Evolutionary conservation across 1,140 invertebrate genomes (phyloP), one percentile per base, ranked within the genome.

Genomic region (Bombus superbus): DNA sequence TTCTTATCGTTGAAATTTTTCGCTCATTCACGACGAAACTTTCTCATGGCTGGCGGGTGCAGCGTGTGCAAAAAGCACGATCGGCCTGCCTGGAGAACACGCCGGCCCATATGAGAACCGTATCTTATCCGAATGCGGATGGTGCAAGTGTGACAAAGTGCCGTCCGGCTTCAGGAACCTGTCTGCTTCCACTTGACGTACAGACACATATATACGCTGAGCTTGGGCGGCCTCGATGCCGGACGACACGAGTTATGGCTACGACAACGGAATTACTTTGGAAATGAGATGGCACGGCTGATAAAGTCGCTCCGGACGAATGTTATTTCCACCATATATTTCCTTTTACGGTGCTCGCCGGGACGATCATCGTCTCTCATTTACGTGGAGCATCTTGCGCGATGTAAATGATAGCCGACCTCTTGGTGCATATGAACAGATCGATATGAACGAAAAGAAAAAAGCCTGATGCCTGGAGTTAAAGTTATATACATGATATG

Each of bases 91-190:
- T 44, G 40, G 59, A 57, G 42, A 25, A 71, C 81, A 76, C 32
- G 73, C 1, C 66, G 44, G 35, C 69, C 44, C 86, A 88, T 89
- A 89, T 88, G 88, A 88, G 77, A 88, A 82, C 80, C 88, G 73
- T 89, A 89, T 88, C 80, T 89, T 87, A 88, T 87, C 73, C 88
- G 72, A 81, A 78, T 59, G 66, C 69, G 86, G 73, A 78, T 80
- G 77, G 72, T 82, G 85, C 87, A 73, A 86, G 87, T 86, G 87
- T 83, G 84, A 88, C 87, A 68, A 88, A 88, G 84, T 86, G 74
- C 86, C 69, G 86, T 62, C 81, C 74, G 40, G 75, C 59, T 62
- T 87, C 74, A 35, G 81, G 76, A 64, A 74, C 73, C 82, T 66
- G 81, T 68, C 81, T 71, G 81, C 57, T 68, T 87, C 59, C 25